Percentiles rank a stretch among this genome's conserved stretches.
Evolutionary conservation across 2,888 invertebrate genomes (phyloP).

Genomic region (Tenodera sinensis): DNA sequence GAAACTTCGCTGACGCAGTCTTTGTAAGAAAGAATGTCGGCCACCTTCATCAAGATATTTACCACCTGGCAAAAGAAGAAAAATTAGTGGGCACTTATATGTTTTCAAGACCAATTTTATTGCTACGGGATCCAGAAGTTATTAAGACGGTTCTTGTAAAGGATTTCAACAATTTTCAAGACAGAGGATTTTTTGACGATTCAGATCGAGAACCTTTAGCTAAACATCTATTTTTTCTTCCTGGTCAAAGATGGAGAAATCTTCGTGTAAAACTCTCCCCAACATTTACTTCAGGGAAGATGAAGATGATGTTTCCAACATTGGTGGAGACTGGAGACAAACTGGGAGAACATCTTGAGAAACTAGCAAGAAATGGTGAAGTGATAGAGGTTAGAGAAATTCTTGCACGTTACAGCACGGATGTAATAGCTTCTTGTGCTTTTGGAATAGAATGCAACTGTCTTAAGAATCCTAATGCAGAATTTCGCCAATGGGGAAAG

Average conservation of each 20-base stretch:
- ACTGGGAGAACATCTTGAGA: constrained; percentile 42
- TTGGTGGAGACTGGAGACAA: constrained; percentile 49
- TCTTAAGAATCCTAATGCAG: constrained; percentile 41
- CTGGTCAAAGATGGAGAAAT: constrained; percentile 45
- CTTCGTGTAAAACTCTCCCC: constrained; percentile 52
- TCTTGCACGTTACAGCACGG: constrained; percentile 34
- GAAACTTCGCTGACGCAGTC: not conserved
- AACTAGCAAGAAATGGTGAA: constrained; percentile 21
- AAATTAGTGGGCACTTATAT: constrained; percentile 17
- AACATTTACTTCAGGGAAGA: constrained; percentile 53
- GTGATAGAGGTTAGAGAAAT: constrained; percentile 30
- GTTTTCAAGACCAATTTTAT: constrained; percentile 51
- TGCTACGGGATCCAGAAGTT: constrained; percentile 60
- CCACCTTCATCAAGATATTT: constrained; percentile 57
- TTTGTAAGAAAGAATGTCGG: constrained; percentile 46
- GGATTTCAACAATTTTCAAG: constrained; percentile 64
- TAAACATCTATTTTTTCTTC: not conserved
- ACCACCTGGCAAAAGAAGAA: constrained; percentile 41
- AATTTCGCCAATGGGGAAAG: constrained; percentile 41
- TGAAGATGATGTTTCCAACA: constrained; percentile 51
- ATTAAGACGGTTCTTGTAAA: constrained; percentile 54
- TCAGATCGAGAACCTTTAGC: constrained; percentile 41
- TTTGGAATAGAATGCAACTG: constrained; percentile 45
- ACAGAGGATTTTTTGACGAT: constrained; percentile 60
- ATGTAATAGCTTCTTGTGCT: constrained; percentile 43